phyloP scores from a whole-genome alignment of 2,113 vertebrate genomes.

The Struthidea cinerea region DNA sequence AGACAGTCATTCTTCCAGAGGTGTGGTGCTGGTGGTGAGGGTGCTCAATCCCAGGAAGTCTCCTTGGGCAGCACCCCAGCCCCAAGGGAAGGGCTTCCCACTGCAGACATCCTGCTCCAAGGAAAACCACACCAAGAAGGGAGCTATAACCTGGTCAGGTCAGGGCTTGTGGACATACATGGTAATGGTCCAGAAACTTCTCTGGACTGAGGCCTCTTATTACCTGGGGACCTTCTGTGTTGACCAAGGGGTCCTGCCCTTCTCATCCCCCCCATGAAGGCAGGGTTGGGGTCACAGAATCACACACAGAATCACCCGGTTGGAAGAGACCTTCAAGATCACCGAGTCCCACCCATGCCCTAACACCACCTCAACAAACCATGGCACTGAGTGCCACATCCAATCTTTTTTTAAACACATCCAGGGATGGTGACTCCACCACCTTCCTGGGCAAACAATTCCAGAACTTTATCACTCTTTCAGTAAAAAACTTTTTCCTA shows the following conservation, averaged over 20 bases:
- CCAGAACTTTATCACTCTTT: too few species aligned
- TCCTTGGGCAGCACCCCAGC: neutral
- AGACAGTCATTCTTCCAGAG: neutral
- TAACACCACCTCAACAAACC: too few species aligned
- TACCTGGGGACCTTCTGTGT: neutral
- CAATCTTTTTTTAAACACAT: too few species aligned
- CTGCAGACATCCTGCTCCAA: neutral
- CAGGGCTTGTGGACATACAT: neutral
- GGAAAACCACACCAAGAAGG: neutral
- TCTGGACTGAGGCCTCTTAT: neutral
- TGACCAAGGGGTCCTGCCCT: neutral
- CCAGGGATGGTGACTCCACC: too few species aligned
- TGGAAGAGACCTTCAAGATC: too few species aligned
- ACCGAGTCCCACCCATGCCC: too few species aligned
- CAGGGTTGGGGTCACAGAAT: neutral
- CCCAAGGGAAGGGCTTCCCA: neutral
- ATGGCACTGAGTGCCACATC: too few species aligned
- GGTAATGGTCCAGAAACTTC: neutral
- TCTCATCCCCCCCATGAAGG: accelerated
- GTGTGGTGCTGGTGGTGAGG: neutral
- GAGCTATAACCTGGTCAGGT: neutral
- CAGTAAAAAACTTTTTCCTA: too few species aligned
- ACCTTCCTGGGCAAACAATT: too few species aligned
- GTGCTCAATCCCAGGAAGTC: neutral
- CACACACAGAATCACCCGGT: too few species aligned